These are phyloP conservation scores for Amblyornis subalaris DNA, from an alignment of 2,113 vertebrate species.

Conservation along the genomic window DNA sequence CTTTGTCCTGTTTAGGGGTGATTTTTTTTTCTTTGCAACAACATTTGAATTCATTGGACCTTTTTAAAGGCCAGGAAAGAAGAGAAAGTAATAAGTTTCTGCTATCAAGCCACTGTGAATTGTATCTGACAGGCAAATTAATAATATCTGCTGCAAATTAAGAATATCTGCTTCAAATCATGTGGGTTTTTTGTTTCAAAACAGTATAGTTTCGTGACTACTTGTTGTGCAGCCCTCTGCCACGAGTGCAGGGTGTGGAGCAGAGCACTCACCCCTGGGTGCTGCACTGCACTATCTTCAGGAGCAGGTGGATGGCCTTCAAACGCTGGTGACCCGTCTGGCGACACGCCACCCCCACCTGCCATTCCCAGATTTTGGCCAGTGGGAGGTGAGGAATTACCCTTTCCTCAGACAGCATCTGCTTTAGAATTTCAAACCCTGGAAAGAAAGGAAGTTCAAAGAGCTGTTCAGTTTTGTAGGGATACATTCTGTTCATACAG, in stretches of 20 bases:
- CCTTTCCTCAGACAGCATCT: slow-evolving; percentile 90
- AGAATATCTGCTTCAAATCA: background rate
- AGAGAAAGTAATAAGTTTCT: background rate
- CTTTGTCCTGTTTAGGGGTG: background rate
- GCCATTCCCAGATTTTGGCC: slow-evolving; percentile 93
- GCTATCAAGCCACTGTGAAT: background rate
- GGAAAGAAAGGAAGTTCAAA: background rate
- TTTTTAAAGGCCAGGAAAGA: background rate
- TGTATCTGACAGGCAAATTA: background rate
- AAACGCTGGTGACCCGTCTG: slow-evolving; percentile 91
- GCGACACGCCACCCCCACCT: slow-evolving; percentile 91
- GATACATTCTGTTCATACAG: fast-evolving
- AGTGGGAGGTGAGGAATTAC: slow-evolving; percentile 83
- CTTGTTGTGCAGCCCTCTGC: background rate
- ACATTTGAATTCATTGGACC: background rate
- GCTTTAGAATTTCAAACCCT: slow-evolving; percentile 97
- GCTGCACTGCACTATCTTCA: slow-evolving; percentile 85
- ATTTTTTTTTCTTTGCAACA: background rate
- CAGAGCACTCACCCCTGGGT: slow-evolving; percentile 73
- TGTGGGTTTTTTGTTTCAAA: background rate
- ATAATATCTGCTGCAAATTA: background rate
- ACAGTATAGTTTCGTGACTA: background rate
- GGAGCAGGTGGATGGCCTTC: slow-evolving; percentile 90
- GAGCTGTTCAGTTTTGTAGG: background rate
- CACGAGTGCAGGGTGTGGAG: fast-evolving